A percentile compares a stretch with the other conserved stretches of the same genome.
Evolutionary conservation across 2,113 vertebrate genomes (phyloP).

Genomic region (Varanus salvator): DNA sequence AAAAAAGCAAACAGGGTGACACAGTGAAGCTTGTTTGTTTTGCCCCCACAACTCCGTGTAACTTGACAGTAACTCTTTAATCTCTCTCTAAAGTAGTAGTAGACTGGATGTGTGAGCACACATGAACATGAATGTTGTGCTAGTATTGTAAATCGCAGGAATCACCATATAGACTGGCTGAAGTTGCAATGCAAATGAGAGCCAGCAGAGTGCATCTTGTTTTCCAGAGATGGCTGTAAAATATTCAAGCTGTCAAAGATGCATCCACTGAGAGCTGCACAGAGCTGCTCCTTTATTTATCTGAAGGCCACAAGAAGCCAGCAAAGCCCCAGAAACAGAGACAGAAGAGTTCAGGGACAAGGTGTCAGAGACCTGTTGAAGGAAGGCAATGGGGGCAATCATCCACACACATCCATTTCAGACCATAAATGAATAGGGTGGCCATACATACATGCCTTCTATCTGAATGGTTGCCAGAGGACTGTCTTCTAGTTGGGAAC

Average conservation of each 20-base stretch:
- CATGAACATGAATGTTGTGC: not conserved
- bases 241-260: not conserved
- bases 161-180: not conserved
- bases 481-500: too few species aligned
- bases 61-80: not conserved
- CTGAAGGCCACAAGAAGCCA: not conserved
- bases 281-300: not conserved
- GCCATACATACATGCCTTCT: too few species aligned
- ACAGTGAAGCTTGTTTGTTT: not conserved
- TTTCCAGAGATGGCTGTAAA: not conserved
- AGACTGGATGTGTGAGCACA: not conserved
- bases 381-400: not conserved
- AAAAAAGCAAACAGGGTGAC: not conserved
- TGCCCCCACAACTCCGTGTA: not conserved
- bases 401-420: not conserved
- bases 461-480: too few species aligned
- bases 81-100: not conserved
- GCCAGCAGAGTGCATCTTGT: conserved; percentile 18
- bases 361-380: not conserved
- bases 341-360: not conserved
- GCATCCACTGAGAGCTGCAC: not conserved
- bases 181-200: conserved; percentile 26
- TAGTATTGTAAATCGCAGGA: not conserved
- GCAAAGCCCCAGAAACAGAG: not conserved
- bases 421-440: not conserved